Conservation (phyloP, 2,113 vertebrate genomes). For the Dicrurus megarhynchus region DNA sequence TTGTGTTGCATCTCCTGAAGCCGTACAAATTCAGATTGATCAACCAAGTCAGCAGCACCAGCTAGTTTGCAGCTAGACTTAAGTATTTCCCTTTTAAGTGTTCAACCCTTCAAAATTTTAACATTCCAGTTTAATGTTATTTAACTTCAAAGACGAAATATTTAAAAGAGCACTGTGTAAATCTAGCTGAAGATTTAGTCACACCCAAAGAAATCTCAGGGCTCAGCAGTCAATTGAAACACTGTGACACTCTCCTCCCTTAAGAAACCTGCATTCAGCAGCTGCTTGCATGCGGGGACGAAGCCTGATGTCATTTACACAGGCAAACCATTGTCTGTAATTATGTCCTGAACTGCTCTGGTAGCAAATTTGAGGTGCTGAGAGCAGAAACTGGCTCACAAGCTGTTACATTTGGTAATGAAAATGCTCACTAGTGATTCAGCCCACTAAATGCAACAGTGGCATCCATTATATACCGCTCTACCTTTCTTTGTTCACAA, state of each 20-base stretch:
- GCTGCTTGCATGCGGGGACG: background rate
- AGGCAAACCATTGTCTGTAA: background rate
- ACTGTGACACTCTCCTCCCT: background rate
- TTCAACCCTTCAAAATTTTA: background rate
- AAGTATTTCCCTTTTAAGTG: background rate
- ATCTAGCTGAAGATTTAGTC: background rate
- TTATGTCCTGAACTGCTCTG: background rate
- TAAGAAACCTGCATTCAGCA: background rate
- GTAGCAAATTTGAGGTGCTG: background rate
- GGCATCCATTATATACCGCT: background rate
- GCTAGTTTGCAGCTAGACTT: background rate
- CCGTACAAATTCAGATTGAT: background rate
- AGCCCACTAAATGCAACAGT: background rate
- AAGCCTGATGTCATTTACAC: background rate
- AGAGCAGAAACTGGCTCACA: background rate
- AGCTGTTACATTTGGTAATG: background rate
- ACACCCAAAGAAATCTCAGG: background rate
- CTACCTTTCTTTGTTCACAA: background rate
- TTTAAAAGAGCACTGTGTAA: background rate
- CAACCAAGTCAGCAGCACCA: background rate
- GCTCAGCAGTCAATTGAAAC: background rate
- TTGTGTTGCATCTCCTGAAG: background rate
- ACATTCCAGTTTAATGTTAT: background rate
- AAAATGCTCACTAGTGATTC: background rate
- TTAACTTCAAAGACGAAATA: background rate